Conservation (phyloP, 2,113 vertebrate species). For the Ellobius talpinus region DNA sequence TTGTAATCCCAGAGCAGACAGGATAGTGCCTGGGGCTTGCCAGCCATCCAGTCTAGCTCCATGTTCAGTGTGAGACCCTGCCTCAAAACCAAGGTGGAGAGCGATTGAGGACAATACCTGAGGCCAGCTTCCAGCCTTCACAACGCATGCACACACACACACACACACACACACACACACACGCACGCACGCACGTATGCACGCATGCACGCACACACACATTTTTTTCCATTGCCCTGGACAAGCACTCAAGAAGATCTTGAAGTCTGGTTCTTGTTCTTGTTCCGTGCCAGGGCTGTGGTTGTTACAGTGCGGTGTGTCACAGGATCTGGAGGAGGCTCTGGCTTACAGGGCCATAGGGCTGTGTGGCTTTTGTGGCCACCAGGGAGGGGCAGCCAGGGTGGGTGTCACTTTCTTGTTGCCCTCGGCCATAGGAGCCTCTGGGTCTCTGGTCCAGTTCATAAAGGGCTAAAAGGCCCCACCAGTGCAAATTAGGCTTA, state of each 20-base stretch:
- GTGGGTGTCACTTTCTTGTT: rapidly evolving
- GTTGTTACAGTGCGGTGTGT: not conserved
- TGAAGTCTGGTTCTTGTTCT: not conserved
- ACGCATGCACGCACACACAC: no score
- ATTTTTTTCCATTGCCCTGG: no score
- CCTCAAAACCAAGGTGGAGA: not conserved
- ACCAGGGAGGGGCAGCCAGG: not conserved
- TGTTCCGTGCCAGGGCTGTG: not conserved
- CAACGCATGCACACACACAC: not conserved
- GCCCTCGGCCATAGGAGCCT: rapidly evolving
- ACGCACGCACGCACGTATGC: rapidly evolving
- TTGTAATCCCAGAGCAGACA: not conserved
- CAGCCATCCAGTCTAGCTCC: not conserved
- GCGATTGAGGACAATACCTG: not conserved
- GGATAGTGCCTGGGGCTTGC: not conserved
- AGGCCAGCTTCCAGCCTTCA: not conserved
- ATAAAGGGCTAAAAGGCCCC: constrained; percentile 86
- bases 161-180: not conserved
- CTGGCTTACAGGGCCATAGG: rapidly evolving
- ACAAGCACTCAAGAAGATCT: not conserved
- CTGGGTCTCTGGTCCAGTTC: not conserved
- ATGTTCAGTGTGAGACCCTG: not conserved
- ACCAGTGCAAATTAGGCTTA: constrained; percentile 88
- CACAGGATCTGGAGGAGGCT: rapidly evolving
- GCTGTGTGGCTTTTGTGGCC: not conserved